These are phyloP conservation scores for Pteromalus puparum DNA, from an alignment of 1,140 invertebrate species.

Conservation along the genomic window DNA sequence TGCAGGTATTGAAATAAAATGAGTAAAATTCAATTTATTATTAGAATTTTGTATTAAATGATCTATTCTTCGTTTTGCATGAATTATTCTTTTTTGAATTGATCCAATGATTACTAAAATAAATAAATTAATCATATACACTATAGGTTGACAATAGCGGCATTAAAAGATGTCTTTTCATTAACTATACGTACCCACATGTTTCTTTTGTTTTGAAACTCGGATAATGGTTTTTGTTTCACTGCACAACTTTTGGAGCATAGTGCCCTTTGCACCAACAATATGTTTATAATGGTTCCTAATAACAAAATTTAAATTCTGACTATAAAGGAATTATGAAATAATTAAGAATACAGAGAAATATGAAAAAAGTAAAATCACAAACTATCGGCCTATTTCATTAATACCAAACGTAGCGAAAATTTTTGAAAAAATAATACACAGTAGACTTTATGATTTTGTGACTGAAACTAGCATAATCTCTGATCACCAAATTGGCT, in stretches of 20 bases:
- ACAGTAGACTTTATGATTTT: too few species aligned
- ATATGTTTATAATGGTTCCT: slow-evolving; percentile 26
- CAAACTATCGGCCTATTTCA: too few species aligned
- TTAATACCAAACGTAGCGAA: too few species aligned
- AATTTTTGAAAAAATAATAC: too few species aligned
- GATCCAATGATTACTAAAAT: slow-evolving; percentile 77
- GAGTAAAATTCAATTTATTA: slow-evolving; percentile 81
- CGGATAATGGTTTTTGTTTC: slow-evolving; percentile 6
- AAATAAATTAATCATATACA: slow-evolving; percentile 28
- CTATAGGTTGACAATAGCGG: not conserved
- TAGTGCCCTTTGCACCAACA: slow-evolving; percentile 15
- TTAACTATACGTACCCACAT: slow-evolving; percentile 9
- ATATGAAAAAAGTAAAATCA: too few species aligned
- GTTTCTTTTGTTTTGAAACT: slow-evolving; percentile 29
- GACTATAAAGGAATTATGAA: not conserved
- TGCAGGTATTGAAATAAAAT: slow-evolving; percentile 89
- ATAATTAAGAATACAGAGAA: not conserved
- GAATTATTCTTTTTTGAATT: slow-evolving; percentile 78
- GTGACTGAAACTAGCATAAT: too few species aligned
- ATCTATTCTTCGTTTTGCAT: slow-evolving; percentile 82
- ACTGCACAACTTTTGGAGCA: not conserved
- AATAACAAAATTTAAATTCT: not conserved
- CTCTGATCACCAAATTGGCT: too few species aligned
- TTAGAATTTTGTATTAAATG: slow-evolving; percentile 81
- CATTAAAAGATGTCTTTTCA: not conserved